A percentile compares a stretch with the other conserved stretches of the same genome.
Evolutionary conservation across 2,888 invertebrate genomes (phyloP).

Genomic region (Isoperla grammatica): DNA sequence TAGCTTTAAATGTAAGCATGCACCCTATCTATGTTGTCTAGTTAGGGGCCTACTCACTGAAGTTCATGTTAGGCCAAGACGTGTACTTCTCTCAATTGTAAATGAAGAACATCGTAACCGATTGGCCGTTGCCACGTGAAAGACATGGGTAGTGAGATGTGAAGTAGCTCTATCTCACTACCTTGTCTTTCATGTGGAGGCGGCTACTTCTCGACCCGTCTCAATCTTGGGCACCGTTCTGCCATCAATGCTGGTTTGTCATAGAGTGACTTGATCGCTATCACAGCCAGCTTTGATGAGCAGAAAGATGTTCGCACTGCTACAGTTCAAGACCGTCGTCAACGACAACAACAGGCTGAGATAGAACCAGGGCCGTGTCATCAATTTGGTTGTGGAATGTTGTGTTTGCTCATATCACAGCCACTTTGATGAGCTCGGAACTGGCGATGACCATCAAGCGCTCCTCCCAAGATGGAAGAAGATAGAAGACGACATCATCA

Average conservation of each 20-base stretch:
- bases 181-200: constrained; percentile 95
- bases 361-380: constrained; percentile 40
- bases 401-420: constrained; percentile 81
- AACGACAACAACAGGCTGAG: neutral
- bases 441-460: constrained; percentile 41
- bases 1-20: too few species aligned
- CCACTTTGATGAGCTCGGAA: constrained; percentile 92
- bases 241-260: constrained; percentile 78
- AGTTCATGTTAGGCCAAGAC: too few species aligned
- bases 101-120: too few species aligned
- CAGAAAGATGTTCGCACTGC: constrained; percentile 53
- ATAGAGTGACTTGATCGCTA: constrained; percentile 64
- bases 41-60: too few species aligned
- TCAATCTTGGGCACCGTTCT: constrained; percentile 76
- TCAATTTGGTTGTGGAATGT: constrained; percentile 89
- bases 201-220: constrained; percentile 37
- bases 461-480: constrained; percentile 73
- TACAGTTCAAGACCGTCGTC: neutral
- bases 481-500: too few species aligned
- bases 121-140: constrained; percentile 63
- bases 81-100: too few species aligned
- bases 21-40: too few species aligned
- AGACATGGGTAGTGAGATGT: constrained; percentile 99
- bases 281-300: constrained; percentile 97
- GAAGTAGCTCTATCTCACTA: constrained; percentile 79